These are phyloP conservation scores for Mirza zaza DNA, from an alignment of 2,113 vertebrate genomes.

Conservation along the genomic window DNA sequence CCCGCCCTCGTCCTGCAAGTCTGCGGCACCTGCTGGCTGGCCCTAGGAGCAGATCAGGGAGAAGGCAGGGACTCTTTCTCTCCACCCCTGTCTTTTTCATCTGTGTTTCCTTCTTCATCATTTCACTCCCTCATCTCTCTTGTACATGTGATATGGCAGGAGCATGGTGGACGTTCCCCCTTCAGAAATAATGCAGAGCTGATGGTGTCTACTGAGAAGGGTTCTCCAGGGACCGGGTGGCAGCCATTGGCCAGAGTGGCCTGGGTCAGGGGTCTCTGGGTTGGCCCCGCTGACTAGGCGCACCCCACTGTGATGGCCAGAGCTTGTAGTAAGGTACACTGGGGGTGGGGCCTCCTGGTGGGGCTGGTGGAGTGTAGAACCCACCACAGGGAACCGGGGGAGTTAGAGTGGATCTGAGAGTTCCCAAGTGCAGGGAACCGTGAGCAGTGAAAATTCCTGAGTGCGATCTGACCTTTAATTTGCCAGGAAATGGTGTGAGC, in stretches of 20 bases:
- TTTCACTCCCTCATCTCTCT: rapidly evolving
- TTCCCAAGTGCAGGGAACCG: not conserved
- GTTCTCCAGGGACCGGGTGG: not conserved
- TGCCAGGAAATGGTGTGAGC: rapidly evolving
- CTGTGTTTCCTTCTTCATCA: no score
- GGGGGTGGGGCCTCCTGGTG: not conserved
- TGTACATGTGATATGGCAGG: rapidly evolving
- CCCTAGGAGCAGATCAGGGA: rapidly evolving
- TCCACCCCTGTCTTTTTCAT: not conserved
- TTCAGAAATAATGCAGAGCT: not conserved
- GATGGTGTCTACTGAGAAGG: rapidly evolving
- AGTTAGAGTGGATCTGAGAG: rapidly evolving
- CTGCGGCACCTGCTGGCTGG: not conserved
- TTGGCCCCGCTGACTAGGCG: not conserved
- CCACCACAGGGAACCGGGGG: not conserved
- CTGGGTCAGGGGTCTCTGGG: not conserved
- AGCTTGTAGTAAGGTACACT: not conserved
- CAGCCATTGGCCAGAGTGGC: no score
- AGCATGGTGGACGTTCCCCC: rapidly evolving
- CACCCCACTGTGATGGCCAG: not conserved
- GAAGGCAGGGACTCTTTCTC: not conserved
- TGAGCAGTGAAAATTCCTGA: not conserved
- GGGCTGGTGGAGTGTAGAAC: not conserved
- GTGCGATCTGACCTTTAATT: not conserved
- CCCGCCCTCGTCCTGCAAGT: not conserved